A percentile compares a stretch with the other conserved stretches of the same genome.
phyloP scores from a whole-genome alignment of 2,888 invertebrate species.

The Cylindroiulus punctatus region DNA sequence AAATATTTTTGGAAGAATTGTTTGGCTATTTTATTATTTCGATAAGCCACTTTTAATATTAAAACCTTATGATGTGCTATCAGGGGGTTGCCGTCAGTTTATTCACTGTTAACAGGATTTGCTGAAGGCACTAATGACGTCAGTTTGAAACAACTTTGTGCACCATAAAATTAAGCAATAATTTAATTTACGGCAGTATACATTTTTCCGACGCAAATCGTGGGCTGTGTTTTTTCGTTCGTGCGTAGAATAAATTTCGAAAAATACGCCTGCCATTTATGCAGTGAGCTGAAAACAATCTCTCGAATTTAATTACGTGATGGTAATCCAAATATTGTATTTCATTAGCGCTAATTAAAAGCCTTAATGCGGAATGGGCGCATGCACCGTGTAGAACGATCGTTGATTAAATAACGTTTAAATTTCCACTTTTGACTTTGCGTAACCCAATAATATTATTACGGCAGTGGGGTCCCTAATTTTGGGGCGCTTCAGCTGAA shows the following conservation, averaged over 20 bases:
- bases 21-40: no score
- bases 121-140: not conserved
- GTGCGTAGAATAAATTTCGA: not conserved
- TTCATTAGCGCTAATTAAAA: constrained; percentile 28
- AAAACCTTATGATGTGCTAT: not conserved
- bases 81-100: not conserved
- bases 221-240: not conserved
- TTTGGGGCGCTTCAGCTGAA: not conserved
- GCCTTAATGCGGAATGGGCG: not conserved
- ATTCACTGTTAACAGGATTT: not conserved
- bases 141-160: not conserved
- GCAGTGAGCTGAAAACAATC: not conserved
- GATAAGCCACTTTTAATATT: not conserved
- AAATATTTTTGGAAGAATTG: no score
- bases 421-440: constrained; percentile 11
- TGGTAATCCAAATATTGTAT: constrained; percentile 38
- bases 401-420: constrained; percentile 29
- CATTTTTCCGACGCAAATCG: constrained; percentile 1
- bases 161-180: not conserved
- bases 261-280: not conserved
- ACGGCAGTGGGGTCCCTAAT: not conserved
- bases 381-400: not conserved
- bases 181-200: constrained; percentile 13
- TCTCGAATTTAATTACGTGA: constrained; percentile 21
- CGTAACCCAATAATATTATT: constrained; percentile 29